These are phyloP conservation scores for Copsychus sechellarum DNA, from an alignment of 2,113 vertebrate genomes.

Conservation along the genomic window DNA sequence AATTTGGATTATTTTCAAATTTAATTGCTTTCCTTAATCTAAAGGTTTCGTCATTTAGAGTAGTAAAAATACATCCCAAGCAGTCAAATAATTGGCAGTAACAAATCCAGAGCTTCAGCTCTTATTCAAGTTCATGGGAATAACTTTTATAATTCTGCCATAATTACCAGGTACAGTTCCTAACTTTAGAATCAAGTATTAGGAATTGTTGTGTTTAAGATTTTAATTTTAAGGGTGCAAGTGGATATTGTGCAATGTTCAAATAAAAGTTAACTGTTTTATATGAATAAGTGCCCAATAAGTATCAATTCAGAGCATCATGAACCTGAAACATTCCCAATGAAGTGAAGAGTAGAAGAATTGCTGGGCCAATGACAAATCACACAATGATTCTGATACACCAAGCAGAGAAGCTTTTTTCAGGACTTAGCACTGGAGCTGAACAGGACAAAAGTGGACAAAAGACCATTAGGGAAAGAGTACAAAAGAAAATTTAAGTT, in stretches of 20 bases:
- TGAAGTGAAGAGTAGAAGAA: not conserved
- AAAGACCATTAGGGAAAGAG: not conserved
- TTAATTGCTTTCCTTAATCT: not conserved
- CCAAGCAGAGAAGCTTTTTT: not conserved
- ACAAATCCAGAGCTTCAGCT: not conserved
- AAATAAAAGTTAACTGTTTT: not conserved
- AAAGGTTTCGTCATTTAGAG: not conserved
- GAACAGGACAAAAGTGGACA: not conserved
- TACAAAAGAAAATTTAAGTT: not conserved
- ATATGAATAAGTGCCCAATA: accelerated
- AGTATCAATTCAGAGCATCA: not conserved
- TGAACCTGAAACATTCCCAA: not conserved
- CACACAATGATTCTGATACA: not conserved
- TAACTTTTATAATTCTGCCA: not conserved
- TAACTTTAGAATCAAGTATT: not conserved
- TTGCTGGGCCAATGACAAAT: not conserved
- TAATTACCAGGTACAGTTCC: not conserved
- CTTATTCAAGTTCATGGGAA: not conserved
- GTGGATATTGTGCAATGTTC: not conserved
- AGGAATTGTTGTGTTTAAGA: not conserved
- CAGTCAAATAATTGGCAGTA: not conserved
- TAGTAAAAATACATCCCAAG: not conserved
- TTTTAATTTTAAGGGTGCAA: not conserved
- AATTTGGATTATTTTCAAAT: not conserved
- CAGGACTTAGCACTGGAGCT: not conserved